Percentiles rank a stretch among this genome's conserved stretches.
Evolutionary conservation across 2,797 vertebrate genomes (phyloP).

Genomic region (Hyperoplus lanceolatus): DNA sequence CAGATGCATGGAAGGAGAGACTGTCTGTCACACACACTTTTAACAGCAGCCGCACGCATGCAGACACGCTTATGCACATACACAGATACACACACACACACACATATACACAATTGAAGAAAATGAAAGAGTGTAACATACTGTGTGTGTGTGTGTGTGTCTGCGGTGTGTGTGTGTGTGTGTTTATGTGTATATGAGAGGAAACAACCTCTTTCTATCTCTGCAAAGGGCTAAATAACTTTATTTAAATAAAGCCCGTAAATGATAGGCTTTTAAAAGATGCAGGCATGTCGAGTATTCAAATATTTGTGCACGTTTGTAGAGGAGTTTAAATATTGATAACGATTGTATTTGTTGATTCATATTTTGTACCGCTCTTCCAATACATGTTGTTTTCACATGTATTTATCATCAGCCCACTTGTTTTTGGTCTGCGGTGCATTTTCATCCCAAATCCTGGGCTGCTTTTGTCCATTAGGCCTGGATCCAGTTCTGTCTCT

Average conservation of each 20-base stretch:
- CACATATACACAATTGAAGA: constrained; percentile 54
- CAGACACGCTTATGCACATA: constrained; percentile 56
- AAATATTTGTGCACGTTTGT: constrained; percentile 40
- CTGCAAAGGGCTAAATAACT: constrained; percentile 64
- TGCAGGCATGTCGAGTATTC: constrained; percentile 40
- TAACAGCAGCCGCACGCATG: constrained; percentile 72
- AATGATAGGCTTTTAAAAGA: constrained; percentile 51
- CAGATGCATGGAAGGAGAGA: constrained; percentile 89
- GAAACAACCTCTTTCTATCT: constrained; percentile 60
- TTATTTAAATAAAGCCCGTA: constrained; percentile 61
- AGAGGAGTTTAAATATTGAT: constrained; percentile 29
- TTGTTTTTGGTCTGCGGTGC: constrained; percentile 11
- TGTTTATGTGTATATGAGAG: constrained; percentile 35
- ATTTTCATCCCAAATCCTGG: constrained; percentile 3
- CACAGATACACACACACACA: constrained; percentile 45
- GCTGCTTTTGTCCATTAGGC: constrained; percentile 12
- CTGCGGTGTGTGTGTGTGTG: constrained; percentile 20
- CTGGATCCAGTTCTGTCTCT: constrained; percentile 8
- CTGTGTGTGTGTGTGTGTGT: constrained; percentile 21
- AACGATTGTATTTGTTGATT: constrained; percentile 6
- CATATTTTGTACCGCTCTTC: constrained; percentile 5
- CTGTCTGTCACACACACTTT: constrained; percentile 87
- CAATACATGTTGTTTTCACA: constrained; percentile 3
- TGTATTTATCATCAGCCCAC: constrained; percentile 15
- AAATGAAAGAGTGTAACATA: constrained; percentile 72